Base-by-base conservation (phyloP, 2,797 vertebrate species). In the Scolopax bukidnonensis region DNA sequence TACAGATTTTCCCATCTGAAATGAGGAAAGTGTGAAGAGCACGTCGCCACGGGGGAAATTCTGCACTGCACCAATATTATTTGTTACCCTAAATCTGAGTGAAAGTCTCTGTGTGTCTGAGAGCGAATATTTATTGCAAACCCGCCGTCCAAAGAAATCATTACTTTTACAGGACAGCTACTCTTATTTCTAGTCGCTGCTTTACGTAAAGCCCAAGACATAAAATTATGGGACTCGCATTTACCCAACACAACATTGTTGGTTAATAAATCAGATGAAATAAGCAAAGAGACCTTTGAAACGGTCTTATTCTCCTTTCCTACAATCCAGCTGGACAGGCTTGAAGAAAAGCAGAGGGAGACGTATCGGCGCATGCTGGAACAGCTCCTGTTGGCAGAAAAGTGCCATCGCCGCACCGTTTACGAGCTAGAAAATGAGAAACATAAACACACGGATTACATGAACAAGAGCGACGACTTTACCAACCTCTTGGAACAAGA, bases 401-500 rank as follows among this genome's bases (percentile, higher is more conserved):
- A 99, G 94, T 99, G 98, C 86, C 99, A 99, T 97, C 97, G 99
- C 6, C 98, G 99, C 78, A 99, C 99, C 1, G 99, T 99, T 82
- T 97, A 97, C 2, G 99, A 99, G 86, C 96, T 99, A 40, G 99
- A 99, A 95, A 98, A 96, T 4, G 99, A 99, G 98, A 99, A 99
- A 51, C 98, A 97, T 59, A 99, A 99, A 71, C 99, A 99, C 78
- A 94, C 97, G 2, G 99, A 99, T 97, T 99, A 99, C 98, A 99
- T 99, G 98, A 98, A 98, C 97, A 99, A 99, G 98, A 99, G 99
- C 0, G 99, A 99, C 32, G 99, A 99, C 97, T 99, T 99, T 97
- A 99, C 99, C 97, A 98, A 98, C 97, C 98, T 99, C 96, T 98
- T 99, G 98, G 99, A 99, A 94, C 99, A 99, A 97, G 99, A 99